Evolutionary conservation across 2,888 invertebrate species (phyloP), one percentile per base, ranked within the genome.

Genomic region (Ceraclea dissimilis): DNA sequence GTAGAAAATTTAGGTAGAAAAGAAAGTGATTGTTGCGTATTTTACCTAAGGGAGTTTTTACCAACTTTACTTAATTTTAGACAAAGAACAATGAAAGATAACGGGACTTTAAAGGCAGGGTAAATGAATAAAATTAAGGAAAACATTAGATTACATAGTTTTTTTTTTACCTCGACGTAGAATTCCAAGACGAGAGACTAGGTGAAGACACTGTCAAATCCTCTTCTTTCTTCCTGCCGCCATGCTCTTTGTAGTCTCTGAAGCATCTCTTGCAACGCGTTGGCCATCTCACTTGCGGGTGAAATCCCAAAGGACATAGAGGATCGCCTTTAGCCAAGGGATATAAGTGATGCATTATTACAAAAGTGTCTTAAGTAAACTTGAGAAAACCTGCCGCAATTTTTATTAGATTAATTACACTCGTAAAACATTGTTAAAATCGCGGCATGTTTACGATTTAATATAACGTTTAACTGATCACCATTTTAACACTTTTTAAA

Each of bases 241-340:
- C 88, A 73, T 93, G 93, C 69, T 93, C 93, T 75, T 92, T 93
- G 75, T 93, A 93, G 71, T 93, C 93, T 65, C 89, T 86, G 79
- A 93, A 93, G 73, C 93, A 94, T 66, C 93, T 80, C 75, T 93
- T 93, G 76, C 93, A 93, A 67, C 93, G 82, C 57, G 93, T 93
- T 50, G 93, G 93, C 90, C 93, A 93, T 67, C 93, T 84, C 65
- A 93, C 91, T 78, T 94, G 93, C 59, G 94, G 93, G 77, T 93
- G 92, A 74, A 94, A 94, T 48, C 94, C 94, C 70, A 93, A 78
- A 61, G 93, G 93, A 72, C 93, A 93, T 65, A 93, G 74, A 62
- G 92, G 89, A 74, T 93, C 93, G 66, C 88, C 88, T 74, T 90
- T 91, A 69, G 86, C 86, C 69, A 87, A 73, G 44, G 87, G 85